Evolutionary conservation across 1,140 invertebrate species (phyloP).

Genomic region (Heliconius hewitsoni): DNA sequence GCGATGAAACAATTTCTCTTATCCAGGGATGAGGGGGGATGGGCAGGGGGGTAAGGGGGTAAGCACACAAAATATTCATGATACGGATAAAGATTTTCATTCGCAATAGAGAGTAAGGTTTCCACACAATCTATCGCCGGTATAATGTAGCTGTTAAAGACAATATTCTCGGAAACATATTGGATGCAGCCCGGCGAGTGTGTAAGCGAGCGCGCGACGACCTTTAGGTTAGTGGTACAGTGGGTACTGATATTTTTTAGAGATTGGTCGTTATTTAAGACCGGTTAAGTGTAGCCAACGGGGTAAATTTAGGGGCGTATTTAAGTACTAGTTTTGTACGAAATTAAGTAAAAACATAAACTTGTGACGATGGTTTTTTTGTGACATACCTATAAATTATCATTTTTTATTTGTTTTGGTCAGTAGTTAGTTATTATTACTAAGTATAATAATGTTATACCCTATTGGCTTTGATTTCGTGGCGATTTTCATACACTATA

Average conservation of each 20-base stretch:
- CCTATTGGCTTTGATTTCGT: no score
- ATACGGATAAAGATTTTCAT: conserved; percentile 58
- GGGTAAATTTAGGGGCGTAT: no score
- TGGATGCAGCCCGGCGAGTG: conserved; percentile 77
- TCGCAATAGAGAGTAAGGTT: conserved; percentile 45
- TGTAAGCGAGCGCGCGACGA: conserved; percentile 75
- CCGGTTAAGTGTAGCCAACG: no score
- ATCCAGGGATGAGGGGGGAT: conserved; percentile 7
- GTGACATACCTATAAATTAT: no score
- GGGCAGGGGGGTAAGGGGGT: background rate
- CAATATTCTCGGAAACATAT: conserved; percentile 78
- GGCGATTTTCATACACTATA: no score
- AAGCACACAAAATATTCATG: conserved; percentile 65
- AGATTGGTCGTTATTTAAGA: no score
- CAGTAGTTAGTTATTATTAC: no score
- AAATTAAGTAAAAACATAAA: no score
- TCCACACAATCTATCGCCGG: conserved; percentile 68
- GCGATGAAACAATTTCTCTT: conserved; percentile 23
- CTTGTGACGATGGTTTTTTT: no score
- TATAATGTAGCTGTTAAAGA: conserved; percentile 80
- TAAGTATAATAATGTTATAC: no score
- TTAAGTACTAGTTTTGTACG: no score
- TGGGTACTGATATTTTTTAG: conserved; percentile 14
- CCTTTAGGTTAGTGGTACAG: conserved; percentile 39
- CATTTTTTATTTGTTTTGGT: no score